Evolutionary conservation across 2,113 vertebrate genomes (phyloP), one percentile per base, ranked within the genome.

Genomic region (Neoarius graeffei): DNA sequence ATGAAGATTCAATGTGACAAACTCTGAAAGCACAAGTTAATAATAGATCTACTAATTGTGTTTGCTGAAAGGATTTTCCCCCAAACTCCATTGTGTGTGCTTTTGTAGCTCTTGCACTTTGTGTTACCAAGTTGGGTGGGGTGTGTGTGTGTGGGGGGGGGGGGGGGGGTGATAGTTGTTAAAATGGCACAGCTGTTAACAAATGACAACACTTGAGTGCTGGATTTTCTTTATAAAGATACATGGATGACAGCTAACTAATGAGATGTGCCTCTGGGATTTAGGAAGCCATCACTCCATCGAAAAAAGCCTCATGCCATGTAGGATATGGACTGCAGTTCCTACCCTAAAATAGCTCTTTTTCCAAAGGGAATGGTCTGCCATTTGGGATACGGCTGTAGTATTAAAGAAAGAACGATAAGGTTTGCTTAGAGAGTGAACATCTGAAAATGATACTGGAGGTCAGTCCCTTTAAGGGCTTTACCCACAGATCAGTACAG

Each of bases 11-110:
- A 87, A 91, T 86, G 80, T 84, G 88, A 91, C 89, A 83, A 27
- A 84, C 87, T 88, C 89, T 87, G 88, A 89, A 88, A 90, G 64
- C 48, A 88, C 84, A 27, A 87, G 83, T 73, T 90, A 87, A 27
- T 90, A 87, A 88, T 83, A 89, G 81, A 91, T 76, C 87, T 88
- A 92, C 87, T 92, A 93, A 94, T 93, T 93, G 90, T 90, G 91
- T 93, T 91, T 79, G 85, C 87, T n/a, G 86, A 89, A 56, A 60
- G 54, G 57, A 74, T 89, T 74, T 83, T 42, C 69, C 23, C 1
- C 56, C 19, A 20, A 90, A 52, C 67, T 86, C 87, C 54, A 81
- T 88, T 88, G 89, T 87, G 87, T n/a, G n/a, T 88, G 89, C 14
- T 73, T 90, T 69, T 50, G 81, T n/a, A 76, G 52, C 79, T 84